Percentiles rank a stretch among this genome's conserved stretches.
Conservation (phyloP, 1,140 invertebrate species). For the Drosophila navojoa region DNA sequence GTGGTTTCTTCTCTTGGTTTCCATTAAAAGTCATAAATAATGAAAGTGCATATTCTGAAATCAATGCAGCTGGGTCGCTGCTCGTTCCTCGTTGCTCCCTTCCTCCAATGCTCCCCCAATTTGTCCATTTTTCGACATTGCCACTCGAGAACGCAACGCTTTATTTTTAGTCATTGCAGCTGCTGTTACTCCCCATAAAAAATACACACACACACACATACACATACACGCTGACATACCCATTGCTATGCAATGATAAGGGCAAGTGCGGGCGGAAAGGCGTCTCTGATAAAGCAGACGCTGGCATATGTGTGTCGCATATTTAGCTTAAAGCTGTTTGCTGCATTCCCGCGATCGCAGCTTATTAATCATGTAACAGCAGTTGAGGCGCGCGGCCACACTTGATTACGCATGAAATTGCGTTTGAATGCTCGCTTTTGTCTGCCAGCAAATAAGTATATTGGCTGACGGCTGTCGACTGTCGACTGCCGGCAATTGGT, state of each 20-base stretch:
- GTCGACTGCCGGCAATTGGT: too few relatives aligned
- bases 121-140: constrained; percentile 34
- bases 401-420: constrained; percentile 17
- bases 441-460: background rate
- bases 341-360: constrained; percentile 24
- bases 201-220: constrained; percentile 1
- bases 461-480: too few relatives aligned
- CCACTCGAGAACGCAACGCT: constrained; percentile 28
- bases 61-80: constrained; percentile 43
- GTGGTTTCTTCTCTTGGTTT: constrained; percentile 54
- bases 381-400: constrained; percentile 3
- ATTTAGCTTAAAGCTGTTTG: constrained; percentile 14
- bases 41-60: constrained; percentile 56
- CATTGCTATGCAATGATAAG: constrained; percentile 30
- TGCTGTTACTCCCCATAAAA: constrained; percentile 37
- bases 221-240: background rate
- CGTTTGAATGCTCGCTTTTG: background rate
- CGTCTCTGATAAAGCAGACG: constrained; percentile 27
- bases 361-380: constrained; percentile 24
- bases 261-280: constrained; percentile 43
- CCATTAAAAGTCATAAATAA: constrained; percentile 44
- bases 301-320: constrained; percentile 6
- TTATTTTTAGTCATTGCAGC: constrained; percentile 57
- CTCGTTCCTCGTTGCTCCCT: background rate
- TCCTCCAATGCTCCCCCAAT: constrained; percentile 7